phyloP scores from a whole-genome alignment of 2,797 vertebrate species.

The Leptatherina wallacei region DNA sequence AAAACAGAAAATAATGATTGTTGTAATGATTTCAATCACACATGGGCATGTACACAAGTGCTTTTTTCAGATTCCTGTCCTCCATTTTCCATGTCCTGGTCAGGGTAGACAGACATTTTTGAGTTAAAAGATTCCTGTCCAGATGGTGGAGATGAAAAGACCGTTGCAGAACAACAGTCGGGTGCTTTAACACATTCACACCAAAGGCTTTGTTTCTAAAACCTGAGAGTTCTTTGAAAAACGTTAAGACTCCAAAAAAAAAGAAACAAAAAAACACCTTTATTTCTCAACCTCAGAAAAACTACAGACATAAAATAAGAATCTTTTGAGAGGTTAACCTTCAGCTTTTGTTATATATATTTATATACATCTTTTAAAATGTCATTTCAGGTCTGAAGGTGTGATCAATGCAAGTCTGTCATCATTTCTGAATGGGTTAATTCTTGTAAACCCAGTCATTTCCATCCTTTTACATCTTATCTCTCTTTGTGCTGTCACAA shows the following conservation, averaged over 20 bases:
- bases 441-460: not conserved
- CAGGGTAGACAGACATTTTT: not conserved
- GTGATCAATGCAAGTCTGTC: not conserved
- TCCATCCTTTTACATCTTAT: not conserved
- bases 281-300: not conserved
- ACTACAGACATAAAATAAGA: not conserved
- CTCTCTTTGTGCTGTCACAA: slow-evolving; percentile 4
- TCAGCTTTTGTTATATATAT: not conserved
- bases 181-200: not conserved
- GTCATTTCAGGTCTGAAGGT: not conserved
- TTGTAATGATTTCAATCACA: not conserved
- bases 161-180: not conserved
- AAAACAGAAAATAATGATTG: not conserved
- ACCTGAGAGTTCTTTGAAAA: not conserved
- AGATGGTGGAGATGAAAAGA: not conserved
- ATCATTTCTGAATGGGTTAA: not conserved
- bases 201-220: not conserved
- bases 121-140: not conserved
- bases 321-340: not conserved
- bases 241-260: not conserved
- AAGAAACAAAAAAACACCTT: not conserved
- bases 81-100: not conserved
- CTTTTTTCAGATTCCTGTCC: not conserved
- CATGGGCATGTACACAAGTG: not conserved
- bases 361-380: not conserved